These are phyloP conservation scores for Heliopora coerulea DNA, from an alignment of 92 coral and sea anemone genomes.

Conservation along the genomic window DNA sequence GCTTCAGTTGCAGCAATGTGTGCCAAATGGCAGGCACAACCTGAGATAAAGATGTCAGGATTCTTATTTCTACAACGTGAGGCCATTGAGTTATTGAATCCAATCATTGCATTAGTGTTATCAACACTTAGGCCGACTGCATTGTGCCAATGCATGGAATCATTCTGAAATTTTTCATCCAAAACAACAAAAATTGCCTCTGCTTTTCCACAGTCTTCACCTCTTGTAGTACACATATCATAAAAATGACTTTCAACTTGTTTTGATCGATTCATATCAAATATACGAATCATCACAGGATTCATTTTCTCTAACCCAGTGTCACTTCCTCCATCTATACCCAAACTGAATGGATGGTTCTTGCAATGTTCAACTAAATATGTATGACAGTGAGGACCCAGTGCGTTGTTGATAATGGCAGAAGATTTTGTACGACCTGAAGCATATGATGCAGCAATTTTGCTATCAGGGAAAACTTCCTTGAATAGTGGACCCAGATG, in stretches of 20 bases:
- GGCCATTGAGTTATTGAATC: slow-evolving; percentile 38
- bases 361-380: slow-evolving; percentile 34
- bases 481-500: too few relatives aligned
- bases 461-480: slow-evolving; percentile 36
- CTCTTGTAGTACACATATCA: slow-evolving; percentile 59
- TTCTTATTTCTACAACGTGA: too few relatives aligned
- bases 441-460: slow-evolving; percentile 46
- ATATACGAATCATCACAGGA: slow-evolving; percentile 50
- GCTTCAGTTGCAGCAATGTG: slow-evolving; percentile 43
- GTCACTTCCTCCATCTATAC: slow-evolving; percentile 58
- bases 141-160: slow-evolving; percentile 39
- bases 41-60: too few relatives aligned
- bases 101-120: slow-evolving; percentile 50
- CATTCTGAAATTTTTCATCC: slow-evolving; percentile 43
- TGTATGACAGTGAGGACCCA: slow-evolving; percentile 16
- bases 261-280: slow-evolving; percentile 55
- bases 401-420: slow-evolving; percentile 46
- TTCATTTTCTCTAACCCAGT: slow-evolving; percentile 53
- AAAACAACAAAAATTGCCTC: slow-evolving; percentile 45
- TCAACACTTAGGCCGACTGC: slow-evolving; percentile 45
- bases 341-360: slow-evolving; percentile 61
- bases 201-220: slow-evolving; percentile 52
- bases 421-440: slow-evolving; percentile 49
- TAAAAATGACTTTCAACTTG: slow-evolving; percentile 54
- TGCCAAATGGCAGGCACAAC: slow-evolving; percentile 31